A percentile compares a stretch with the other conserved stretches of the same genome.
Evolutionary conservation across 2,888 invertebrate species (phyloP).

Genomic region (Subacronicta megacephala): DNA sequence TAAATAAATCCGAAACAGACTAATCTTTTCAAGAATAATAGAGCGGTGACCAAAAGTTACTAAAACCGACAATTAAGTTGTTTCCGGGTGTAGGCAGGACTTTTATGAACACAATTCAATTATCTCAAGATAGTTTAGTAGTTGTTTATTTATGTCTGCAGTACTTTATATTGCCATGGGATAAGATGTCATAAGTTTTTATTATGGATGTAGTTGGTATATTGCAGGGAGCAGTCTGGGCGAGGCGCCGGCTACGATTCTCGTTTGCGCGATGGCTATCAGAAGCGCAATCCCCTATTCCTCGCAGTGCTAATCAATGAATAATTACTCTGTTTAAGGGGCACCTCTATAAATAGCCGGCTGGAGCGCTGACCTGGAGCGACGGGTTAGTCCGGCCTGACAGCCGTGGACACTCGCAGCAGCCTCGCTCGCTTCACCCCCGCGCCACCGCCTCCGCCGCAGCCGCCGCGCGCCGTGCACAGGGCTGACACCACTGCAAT

Average conservation of each 20-base stretch:
- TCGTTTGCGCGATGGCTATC: conserved; percentile 88
- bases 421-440: conserved; percentile 72
- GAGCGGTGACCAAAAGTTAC: conserved; percentile 24
- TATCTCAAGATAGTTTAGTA: conserved; percentile 26
- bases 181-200: conserved; percentile 53
- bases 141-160: conserved; percentile 23
- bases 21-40: conserved; percentile 14
- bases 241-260: conserved; percentile 85
- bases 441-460: conserved; percentile 53
- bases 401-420: conserved; percentile 85
- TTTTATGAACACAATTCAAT: conserved; percentile 23
- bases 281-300: conserved; percentile 89
- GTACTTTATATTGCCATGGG: conserved; percentile 31
- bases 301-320: conserved; percentile 90
- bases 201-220: conserved; percentile 44
- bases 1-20: conserved; percentile 41
- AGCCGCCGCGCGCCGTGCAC: conserved; percentile 35
- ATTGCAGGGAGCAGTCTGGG: conserved; percentile 61
- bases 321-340: conserved; percentile 90
- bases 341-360: conserved; percentile 89
- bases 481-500: conserved; percentile 51
- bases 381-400: conserved; percentile 89
- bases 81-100: conserved; percentile 2
- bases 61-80: background rate
- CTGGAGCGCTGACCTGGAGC: conserved; percentile 90